Evolutionary conservation across 1,140 invertebrate genomes (phyloP).

Genomic region (Trichonephila clavata): DNA sequence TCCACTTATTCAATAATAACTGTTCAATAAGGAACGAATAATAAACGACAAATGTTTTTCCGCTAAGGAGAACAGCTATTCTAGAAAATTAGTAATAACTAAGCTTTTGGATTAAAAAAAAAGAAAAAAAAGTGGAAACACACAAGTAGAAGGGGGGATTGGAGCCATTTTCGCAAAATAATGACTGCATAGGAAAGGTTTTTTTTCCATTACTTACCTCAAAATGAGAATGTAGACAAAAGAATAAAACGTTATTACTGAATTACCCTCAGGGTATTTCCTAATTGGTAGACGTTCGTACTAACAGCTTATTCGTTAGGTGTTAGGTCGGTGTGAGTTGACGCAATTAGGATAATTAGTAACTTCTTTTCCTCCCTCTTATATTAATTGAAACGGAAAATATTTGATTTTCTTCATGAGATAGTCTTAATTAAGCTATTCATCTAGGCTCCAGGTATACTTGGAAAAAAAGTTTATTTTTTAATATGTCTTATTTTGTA

Average conservation of each 20-base stretch:
- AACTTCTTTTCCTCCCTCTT: neutral
- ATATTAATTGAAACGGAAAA: constrained; percentile 30
- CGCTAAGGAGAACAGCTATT: too few relatives aligned
- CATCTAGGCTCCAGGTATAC: neutral
- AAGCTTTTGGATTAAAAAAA: too few relatives aligned
- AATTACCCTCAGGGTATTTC: neutral
- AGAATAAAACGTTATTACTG: neutral
- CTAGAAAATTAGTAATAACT: too few relatives aligned
- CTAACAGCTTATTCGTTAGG: neutral
- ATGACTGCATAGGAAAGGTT: neutral
- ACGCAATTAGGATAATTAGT: constrained; percentile 14
- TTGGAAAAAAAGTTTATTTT: neutral
- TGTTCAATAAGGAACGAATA: too few relatives aligned
- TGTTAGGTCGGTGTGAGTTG: neutral
- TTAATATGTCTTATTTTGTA: neutral
- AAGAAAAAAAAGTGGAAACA: too few relatives aligned
- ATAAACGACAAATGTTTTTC: too few relatives aligned
- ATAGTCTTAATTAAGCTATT: constrained; percentile 8
- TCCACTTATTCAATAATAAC: too few relatives aligned
- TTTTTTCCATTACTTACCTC: neutral
- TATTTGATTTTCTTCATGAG: constrained; percentile 26
- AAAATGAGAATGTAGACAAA: neutral
- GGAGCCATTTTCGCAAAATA: neutral
- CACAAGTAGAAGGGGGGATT: too few relatives aligned
- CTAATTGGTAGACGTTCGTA: neutral